These are phyloP conservation scores for Sebastes hubbsi DNA, from an alignment of 2,797 vertebrate genomes.

Conservation along the genomic window DNA sequence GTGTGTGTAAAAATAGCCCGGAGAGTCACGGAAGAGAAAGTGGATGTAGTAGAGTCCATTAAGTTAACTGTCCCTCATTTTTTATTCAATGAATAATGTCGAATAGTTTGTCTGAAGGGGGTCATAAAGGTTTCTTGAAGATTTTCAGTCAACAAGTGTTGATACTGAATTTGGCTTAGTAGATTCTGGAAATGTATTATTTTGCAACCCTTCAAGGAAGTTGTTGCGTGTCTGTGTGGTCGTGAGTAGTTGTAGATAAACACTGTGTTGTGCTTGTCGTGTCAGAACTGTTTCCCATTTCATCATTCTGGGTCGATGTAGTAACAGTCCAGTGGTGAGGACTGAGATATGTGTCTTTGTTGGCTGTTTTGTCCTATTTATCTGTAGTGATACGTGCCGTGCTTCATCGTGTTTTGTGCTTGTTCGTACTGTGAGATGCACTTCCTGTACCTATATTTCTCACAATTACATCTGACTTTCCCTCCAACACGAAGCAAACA, in stretches of 20 bases:
- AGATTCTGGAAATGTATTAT: not conserved
- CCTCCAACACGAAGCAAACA: constrained; percentile 72
- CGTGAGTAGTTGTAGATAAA: not conserved
- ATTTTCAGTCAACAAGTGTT: constrained; percentile 8
- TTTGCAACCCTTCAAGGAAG: constrained; percentile 41
- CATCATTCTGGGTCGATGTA: not conserved
- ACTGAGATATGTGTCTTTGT: not conserved
- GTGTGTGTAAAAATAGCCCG: constrained; percentile 54
- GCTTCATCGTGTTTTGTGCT: constrained; percentile 19
- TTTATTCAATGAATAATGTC: not conserved
- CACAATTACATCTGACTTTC: constrained; percentile 66
- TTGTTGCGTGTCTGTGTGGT: constrained; percentile 17
- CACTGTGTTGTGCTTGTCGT: not conserved
- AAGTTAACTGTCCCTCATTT: not conserved
- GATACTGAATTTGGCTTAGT: not conserved
- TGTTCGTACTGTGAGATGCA: constrained; percentile 24
- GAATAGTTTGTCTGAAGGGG: constrained; percentile 40
- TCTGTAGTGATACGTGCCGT: not conserved
- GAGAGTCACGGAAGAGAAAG: constrained; percentile 45
- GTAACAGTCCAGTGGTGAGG: not conserved
- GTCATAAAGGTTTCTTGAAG: not conserved
- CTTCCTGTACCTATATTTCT: constrained; percentile 59
- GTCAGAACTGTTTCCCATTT: constrained; percentile 3
- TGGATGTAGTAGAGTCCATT: constrained; percentile 13
- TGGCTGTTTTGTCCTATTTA: not conserved